Evolutionary conservation across 2,888 invertebrate genomes (phyloP).

Genomic region (Nomada flava): DNA sequence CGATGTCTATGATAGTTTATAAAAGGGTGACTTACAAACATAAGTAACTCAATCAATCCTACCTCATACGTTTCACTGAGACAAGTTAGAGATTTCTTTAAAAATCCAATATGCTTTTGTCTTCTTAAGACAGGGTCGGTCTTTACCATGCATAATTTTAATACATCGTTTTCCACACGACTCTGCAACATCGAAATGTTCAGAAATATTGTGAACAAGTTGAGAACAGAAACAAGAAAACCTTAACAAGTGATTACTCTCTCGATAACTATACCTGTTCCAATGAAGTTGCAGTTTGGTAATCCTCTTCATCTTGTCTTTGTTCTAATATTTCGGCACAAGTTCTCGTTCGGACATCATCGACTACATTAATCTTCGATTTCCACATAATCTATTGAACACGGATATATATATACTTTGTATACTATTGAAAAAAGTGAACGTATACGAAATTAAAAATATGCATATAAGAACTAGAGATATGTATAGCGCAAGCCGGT

Average conservation of each 20-base stretch:
- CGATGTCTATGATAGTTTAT: conserved; percentile 53
- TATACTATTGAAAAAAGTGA: conserved; percentile 4
- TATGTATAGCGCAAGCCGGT: background rate
- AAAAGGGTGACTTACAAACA: conserved; percentile 49
- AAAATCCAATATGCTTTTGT: conserved; percentile 87
- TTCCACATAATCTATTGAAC: conserved; percentile 73
- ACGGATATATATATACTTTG: conserved; percentile 7
- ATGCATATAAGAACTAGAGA: background rate
- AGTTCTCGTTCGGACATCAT: conserved; percentile 72
- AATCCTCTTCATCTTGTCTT: conserved; percentile 87
- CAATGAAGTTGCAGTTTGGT: conserved; percentile 86
- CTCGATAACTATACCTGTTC: conserved; percentile 85
- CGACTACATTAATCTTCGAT: conserved; percentile 67
- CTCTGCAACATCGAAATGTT: conserved; percentile 82
- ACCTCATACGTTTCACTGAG: conserved; percentile 90
- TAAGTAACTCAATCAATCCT: conserved; percentile 58
- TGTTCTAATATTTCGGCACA: conserved; percentile 81
- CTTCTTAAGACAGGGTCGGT: conserved; percentile 87
- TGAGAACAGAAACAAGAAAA: background rate
- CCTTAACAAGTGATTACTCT: background rate
- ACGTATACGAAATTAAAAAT: background rate
- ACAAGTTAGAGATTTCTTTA: conserved; percentile 88
- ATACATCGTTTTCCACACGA: conserved; percentile 86
- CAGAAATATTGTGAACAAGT: background rate
- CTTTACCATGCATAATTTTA: conserved; percentile 85